phyloP scores from a whole-genome alignment of 2,113 vertebrate genomes.

The Daboia siamensis region DNA sequence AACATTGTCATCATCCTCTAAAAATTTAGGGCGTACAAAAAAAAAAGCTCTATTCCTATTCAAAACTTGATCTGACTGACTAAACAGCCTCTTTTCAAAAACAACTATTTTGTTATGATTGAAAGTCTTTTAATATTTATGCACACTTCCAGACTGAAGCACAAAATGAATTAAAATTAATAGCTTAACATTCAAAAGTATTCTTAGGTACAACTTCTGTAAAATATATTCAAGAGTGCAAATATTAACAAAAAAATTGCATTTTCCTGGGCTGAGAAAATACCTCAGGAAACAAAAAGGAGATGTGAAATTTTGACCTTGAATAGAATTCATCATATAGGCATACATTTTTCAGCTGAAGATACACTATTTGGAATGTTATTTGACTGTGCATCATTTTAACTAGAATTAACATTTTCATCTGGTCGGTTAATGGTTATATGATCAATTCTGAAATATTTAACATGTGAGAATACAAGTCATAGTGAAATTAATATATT shows the following conservation, averaged over 20 bases:
- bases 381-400: conserved; percentile 59
- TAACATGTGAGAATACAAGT: conserved; percentile 59
- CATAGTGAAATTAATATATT: conserved; percentile 67
- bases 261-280: conserved; percentile 22
- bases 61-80: background rate
- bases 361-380: conserved; percentile 52
- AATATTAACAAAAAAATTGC: background rate
- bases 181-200: background rate
- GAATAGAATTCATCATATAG: conserved; percentile 40
- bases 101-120: background rate
- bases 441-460: conserved; percentile 61
- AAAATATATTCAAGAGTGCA: background rate
- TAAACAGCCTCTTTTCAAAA: background rate
- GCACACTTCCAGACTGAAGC: background rate
- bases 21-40: background rate
- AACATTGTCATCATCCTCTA: background rate
- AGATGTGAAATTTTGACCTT: conserved; percentile 26
- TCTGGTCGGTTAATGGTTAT: conserved; percentile 61
- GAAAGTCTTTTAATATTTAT: background rate
- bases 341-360: conserved; percentile 35
- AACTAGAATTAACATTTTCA: conserved; percentile 72
- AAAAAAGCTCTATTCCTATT: background rate
- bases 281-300: conserved; percentile 1
- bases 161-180: background rate
- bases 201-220: background rate